A percentile compares a stretch with the other conserved stretches of the same genome.
Conservation (phyloP, 2,113 vertebrate genomes). For the Alces alces region DNA sequence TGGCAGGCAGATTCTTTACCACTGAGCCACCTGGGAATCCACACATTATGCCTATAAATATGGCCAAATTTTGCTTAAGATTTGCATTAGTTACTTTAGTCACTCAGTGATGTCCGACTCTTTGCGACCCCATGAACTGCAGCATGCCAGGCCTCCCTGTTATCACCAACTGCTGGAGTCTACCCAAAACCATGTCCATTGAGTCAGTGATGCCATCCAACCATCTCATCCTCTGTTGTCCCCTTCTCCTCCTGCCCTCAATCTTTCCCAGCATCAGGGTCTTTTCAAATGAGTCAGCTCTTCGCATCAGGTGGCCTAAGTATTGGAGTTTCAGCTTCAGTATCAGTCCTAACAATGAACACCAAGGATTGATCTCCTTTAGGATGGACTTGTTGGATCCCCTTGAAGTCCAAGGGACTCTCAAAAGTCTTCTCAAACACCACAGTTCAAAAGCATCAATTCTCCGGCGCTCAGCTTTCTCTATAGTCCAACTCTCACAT, state of each 20-base stretch:
- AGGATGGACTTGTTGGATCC: not conserved
- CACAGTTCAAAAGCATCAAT: not conserved
- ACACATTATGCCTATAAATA: not conserved
- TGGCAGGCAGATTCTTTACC: not conserved
- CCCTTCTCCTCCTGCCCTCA: not conserved
- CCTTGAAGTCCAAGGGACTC: not conserved
- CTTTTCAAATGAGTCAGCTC: not conserved
- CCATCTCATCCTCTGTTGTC: not conserved
- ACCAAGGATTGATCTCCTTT: not conserved
- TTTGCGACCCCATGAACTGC: not conserved
- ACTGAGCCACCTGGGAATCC: not conserved
- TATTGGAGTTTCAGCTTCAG: not conserved
- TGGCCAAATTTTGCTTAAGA: not conserved
- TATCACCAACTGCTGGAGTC: not conserved
- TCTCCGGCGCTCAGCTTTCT: rapidly evolving
- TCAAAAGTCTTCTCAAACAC: not conserved
- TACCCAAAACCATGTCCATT: not conserved
- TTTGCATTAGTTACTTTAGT: not conserved
- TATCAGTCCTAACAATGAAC: not conserved
- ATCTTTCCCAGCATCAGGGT: not conserved
- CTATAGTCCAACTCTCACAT: not conserved
- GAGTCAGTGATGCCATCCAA: not conserved
- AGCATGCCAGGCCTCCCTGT: rapidly evolving
- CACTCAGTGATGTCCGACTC: rapidly evolving
- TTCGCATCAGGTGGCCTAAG: rapidly evolving